phyloP scores from a whole-genome alignment of 2,888 invertebrate genomes.

The Drosophila recens region DNA sequence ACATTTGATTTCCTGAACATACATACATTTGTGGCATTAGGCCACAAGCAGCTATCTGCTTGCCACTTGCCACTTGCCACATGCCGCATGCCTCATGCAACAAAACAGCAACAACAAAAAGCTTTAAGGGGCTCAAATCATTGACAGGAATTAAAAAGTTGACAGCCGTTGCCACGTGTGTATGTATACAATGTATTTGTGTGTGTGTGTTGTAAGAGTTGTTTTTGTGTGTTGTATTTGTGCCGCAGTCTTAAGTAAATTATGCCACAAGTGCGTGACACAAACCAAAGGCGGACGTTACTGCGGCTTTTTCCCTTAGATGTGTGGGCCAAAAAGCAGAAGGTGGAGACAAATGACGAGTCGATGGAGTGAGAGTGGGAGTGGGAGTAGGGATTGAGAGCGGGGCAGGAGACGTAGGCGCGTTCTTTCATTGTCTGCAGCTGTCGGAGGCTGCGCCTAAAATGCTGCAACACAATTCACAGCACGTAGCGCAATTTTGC shows the following conservation, averaged over 20 bases:
- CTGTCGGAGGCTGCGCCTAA: conserved; percentile 65
- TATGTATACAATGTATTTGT: conserved; percentile 6
- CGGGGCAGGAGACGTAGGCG: conserved; percentile 18
- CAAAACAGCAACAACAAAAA: conserved; percentile 11
- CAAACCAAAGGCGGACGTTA: conserved; percentile 51
- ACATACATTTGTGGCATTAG: conserved; percentile 20
- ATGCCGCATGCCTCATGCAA: conserved; percentile 5
- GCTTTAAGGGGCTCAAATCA: conserved; percentile 68
- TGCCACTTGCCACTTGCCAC: conserved; percentile 18
- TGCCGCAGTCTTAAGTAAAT: conserved; percentile 69
- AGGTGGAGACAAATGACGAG: not conserved
- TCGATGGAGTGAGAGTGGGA: not conserved
- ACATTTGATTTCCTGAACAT: conserved; percentile 6
- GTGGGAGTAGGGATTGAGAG: not conserved
- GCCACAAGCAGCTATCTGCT: conserved; percentile 4
- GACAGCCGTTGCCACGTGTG: conserved; percentile 54
- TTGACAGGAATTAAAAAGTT: conserved; percentile 78
- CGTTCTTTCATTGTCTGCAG: conserved; percentile 71
- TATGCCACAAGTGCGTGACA: conserved; percentile 80
- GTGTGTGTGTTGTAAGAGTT: conserved; percentile 16
- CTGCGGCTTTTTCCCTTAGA: conserved; percentile 41
- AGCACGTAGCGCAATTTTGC: conserved; percentile 75
- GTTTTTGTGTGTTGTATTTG: conserved; percentile 20
- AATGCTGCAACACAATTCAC: conserved; percentile 77
- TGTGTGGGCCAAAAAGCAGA: not conserved